Conservation (phyloP, 2,888 invertebrate species). For the Lydus trimaculatus region DNA sequence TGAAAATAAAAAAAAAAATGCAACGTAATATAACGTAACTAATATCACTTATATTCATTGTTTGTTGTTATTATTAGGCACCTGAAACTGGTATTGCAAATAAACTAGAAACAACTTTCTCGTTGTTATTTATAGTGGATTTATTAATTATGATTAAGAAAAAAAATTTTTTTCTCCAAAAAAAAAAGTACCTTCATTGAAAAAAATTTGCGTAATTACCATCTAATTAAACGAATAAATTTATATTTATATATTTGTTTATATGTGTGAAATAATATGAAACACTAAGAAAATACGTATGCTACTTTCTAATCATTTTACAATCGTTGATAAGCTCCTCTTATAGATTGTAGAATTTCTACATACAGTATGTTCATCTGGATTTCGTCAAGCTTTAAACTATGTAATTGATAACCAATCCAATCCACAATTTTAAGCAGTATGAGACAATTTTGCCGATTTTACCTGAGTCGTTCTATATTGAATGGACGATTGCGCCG, state of each 20-base stretch:
- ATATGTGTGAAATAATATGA: not conserved
- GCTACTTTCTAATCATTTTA: constrained; percentile 5
- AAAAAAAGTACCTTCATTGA: not conserved
- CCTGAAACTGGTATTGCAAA: constrained; percentile 13
- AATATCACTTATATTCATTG: constrained; percentile 4
- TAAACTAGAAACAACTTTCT: constrained; percentile 14
- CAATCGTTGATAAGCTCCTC: not conserved
- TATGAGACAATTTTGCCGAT: no score
- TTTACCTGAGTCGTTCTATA: no score
- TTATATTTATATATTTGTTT: not conserved
- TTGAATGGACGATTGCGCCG: no score
- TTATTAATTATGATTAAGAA: not conserved
- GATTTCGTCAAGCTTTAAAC: no score
- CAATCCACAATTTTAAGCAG: no score
- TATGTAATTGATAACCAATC: no score
- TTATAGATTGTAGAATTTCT: not conserved
- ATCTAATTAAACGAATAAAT: not conserved
- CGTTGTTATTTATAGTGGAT: constrained; percentile 3
- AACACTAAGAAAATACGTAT: not conserved
- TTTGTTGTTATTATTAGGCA: constrained; percentile 13
- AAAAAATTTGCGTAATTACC: not conserved
- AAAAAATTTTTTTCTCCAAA: no score
- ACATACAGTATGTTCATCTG: no score
- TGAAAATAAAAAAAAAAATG: not conserved
- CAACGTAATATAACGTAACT: not conserved